A percentile compares a stretch with the other conserved stretches of the same genome.
Evolutionary conservation across 2,113 vertebrate genomes (phyloP).

Genomic region (Siphamia tubifer): DNA sequence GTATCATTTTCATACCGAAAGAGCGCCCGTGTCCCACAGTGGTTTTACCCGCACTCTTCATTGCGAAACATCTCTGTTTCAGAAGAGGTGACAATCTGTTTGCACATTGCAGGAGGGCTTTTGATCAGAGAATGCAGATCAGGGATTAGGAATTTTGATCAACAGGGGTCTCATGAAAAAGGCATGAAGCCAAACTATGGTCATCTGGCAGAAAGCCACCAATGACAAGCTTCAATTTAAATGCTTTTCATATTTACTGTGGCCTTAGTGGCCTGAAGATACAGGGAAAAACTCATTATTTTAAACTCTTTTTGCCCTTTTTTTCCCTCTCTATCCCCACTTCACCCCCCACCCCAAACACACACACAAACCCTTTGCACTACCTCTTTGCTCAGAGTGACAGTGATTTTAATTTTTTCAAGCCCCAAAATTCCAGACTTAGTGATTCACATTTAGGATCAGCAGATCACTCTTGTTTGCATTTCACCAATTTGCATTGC

Average conservation of each 20-base stretch:
- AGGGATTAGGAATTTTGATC: conserved; percentile 42
- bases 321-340: background rate
- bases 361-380: no score
- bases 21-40: conserved; percentile 20
- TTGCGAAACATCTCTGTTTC: conserved; percentile 39
- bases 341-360: no score
- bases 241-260: conserved; percentile 20
- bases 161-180: conserved; percentile 38
- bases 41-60: conserved; percentile 1
- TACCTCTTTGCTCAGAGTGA: conserved; percentile 39
- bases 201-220: conserved; percentile 26
- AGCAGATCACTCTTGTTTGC: conserved; percentile 51
- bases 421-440: conserved; percentile 44
- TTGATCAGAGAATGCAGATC: conserved; percentile 46
- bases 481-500: conserved; percentile 42
- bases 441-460: conserved; percentile 55
- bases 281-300: conserved; percentile 26
- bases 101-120: conserved; percentile 18
- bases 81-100: conserved; percentile 43
- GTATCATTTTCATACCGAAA: conserved; percentile 55
- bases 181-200: conserved; percentile 41
- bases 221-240: conserved; percentile 20
- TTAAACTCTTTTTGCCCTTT: background rate
- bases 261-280: conserved; percentile 10
- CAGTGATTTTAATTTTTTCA: conserved; percentile 56